phyloP scores from a whole-genome alignment of 2,113 vertebrate species.

The Platanista minor region DNA sequence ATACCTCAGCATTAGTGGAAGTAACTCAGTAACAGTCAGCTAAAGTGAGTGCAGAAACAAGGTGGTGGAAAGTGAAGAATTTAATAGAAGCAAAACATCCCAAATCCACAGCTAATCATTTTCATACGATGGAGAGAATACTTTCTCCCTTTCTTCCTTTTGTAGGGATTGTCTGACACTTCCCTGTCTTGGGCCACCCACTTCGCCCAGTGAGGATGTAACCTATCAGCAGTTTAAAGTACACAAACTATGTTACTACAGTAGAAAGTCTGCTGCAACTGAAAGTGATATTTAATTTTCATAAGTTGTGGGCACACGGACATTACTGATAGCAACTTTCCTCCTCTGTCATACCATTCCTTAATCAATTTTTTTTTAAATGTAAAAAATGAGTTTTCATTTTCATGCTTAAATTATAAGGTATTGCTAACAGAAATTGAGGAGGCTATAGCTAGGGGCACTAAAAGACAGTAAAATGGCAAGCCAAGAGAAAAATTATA shows the following conservation, averaged over 20 bases:
- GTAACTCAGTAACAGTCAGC: background rate
- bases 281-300: background rate
- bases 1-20: background rate
- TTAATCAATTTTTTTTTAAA: background rate
- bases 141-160: background rate
- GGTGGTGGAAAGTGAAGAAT: background rate
- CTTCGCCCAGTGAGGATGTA: background rate
- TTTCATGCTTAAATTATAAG: slow-evolving; percentile 21
- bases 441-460: background rate
- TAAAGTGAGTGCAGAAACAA: background rate
- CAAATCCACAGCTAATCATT: background rate
- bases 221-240: background rate
- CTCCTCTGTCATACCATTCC: background rate
- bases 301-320: background rate
- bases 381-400: background rate
- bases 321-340: background rate
- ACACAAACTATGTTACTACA: background rate
- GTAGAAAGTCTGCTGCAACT: background rate
- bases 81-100: background rate
- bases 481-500: background rate
- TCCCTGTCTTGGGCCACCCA: background rate
- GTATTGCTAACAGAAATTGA: background rate
- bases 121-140: background rate
- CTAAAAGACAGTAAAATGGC: background rate
- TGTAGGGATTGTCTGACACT: background rate